Percentiles rank a stretch among this genome's conserved stretches.
phyloP scores from a whole-genome alignment of 2,797 vertebrate species.

The Serranus cabrilla region DNA sequence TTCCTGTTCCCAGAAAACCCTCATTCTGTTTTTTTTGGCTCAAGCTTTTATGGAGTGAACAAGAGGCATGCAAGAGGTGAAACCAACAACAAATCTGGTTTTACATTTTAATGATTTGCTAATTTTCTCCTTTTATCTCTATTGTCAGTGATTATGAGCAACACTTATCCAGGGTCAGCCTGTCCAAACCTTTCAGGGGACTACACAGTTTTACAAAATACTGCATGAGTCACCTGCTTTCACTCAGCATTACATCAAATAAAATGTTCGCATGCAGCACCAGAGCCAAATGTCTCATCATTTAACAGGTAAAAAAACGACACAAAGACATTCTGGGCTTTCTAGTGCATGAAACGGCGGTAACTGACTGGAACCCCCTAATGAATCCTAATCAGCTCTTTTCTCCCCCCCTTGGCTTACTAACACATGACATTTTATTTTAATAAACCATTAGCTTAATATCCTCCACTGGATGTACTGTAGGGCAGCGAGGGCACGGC shows the following conservation, averaged over 20 bases:
- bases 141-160: constrained; percentile 7
- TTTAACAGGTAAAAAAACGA: constrained; percentile 8
- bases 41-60: background rate
- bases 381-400: constrained; percentile 55
- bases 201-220: constrained; percentile 36
- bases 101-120: background rate
- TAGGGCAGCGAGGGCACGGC: constrained; percentile 38
- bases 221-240: constrained; percentile 34
- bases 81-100: background rate
- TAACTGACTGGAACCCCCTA: constrained; percentile 54
- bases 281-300: background rate
- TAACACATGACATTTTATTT: constrained; percentile 66
- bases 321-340: constrained; percentile 8
- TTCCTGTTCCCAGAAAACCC: constrained; percentile 16
- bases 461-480: constrained; percentile 41
- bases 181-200: constrained; percentile 5
- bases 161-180: background rate
- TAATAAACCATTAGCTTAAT: constrained; percentile 75
- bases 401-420: constrained; percentile 31
- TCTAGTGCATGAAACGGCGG: constrained; percentile 34
- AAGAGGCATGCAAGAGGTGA: background rate
- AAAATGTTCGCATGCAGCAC: background rate
- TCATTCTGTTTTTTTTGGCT: background rate
- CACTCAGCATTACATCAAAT: constrained; percentile 15
- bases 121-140: background rate